Evolutionary conservation across 2,113 vertebrate genomes (phyloP), one percentile per base, ranked within the genome.

Genomic region (Corvus moneduloides): DNA sequence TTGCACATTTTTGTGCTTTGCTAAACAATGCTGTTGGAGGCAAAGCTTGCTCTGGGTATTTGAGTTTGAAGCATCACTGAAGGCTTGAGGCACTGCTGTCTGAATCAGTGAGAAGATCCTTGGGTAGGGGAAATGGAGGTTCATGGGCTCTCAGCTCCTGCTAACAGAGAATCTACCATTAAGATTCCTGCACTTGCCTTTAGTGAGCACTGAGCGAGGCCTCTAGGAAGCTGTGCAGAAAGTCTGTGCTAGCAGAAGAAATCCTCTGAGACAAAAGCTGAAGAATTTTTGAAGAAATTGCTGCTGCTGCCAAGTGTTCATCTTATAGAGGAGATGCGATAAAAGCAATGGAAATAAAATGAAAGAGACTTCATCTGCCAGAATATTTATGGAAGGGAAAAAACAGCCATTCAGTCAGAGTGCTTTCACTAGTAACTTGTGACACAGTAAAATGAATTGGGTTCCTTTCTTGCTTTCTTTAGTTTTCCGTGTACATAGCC

Each of bases 401-500:
- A 97, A 96, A 74, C 64, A 97, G 95, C 71, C 69, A 62, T 96
- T 83, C 83, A 86, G 71, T 87, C 56, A 83, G 77, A 88, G 94
- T 87, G 54, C 73, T 95, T 97, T 96, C 86, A 95, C 56, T 89
- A 96, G 96, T 55, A 93, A 71, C 71, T 89, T 96, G 92, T 96
- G 94, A 95, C 84, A 89, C 28, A 67, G 89, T 95, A 93, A 95
- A 97, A 93, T 94, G 58, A 95, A 95, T 90, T 97, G 91, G 68
- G 78, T 93, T 72, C 58, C 82, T 95, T 97, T 83, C 84, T 93
- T 89, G 46, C 91, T 96, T 96, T 93, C 89, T 96, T 90, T 97
- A 95, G 81, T 97, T 97, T 93, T 96, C 95, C 96, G 80, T 98
- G 96, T 98, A 97, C 92, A 96, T 97, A 98, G 97, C 94, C 93